Conservation (phyloP, 2,888 invertebrate genomes). For the Agelastica alni region DNA sequence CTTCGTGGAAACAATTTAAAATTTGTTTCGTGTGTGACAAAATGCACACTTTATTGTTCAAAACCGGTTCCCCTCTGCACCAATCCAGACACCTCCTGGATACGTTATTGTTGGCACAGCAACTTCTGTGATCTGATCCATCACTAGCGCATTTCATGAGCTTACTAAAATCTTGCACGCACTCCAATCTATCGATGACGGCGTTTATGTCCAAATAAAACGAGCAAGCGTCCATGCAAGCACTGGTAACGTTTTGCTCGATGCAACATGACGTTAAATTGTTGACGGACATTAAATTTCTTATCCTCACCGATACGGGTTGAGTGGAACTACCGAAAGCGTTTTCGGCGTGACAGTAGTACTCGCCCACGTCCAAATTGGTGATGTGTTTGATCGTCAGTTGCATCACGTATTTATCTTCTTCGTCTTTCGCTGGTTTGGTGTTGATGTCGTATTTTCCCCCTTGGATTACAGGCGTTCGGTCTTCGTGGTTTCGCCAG, state of each 20-base stretch:
- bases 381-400: constrained; percentile 74
- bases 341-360: constrained; percentile 85
- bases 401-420: constrained; percentile 73
- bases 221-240: constrained; percentile 83
- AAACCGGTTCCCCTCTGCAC: constrained; percentile 78
- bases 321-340: constrained; percentile 74
- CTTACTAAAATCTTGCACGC: constrained; percentile 82
- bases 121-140: constrained; percentile 80
- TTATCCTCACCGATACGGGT: constrained; percentile 73
- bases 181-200: constrained; percentile 79
- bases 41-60: constrained; percentile 68
- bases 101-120: constrained; percentile 80
- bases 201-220: constrained; percentile 83
- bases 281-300: constrained; percentile 60
- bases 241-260: constrained; percentile 76
- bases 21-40: constrained; percentile 74
- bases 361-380: constrained; percentile 69
- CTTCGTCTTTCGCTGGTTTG: constrained; percentile 65
- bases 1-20: constrained; percentile 80
- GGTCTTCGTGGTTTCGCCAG: constrained; percentile 77
- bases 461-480: constrained; percentile 76
- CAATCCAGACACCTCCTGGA: constrained; percentile 82
- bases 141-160: constrained; percentile 85
- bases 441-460: constrained; percentile 73
- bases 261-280: constrained; percentile 82